These are phyloP conservation scores for Rhinichthys klamathensis DNA, from an alignment of 2,113 vertebrate species.

Conservation along the genomic window DNA sequence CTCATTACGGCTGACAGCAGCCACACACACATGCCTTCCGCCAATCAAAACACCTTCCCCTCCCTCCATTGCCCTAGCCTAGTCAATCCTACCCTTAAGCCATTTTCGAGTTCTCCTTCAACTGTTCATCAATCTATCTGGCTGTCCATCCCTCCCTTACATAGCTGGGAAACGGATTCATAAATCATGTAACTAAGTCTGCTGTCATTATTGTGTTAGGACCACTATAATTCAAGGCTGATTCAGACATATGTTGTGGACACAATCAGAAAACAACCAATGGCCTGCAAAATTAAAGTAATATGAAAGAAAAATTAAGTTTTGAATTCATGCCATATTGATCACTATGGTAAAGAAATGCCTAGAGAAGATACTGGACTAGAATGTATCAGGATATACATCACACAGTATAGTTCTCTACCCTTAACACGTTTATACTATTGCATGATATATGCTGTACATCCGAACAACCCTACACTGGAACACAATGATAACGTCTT, in stretches of 20 bases:
- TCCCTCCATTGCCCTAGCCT: background rate
- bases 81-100: background rate
- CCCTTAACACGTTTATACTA: no score
- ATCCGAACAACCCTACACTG: background rate
- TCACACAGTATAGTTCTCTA: background rate
- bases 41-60: slow-evolving; percentile 17
- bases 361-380: no score
- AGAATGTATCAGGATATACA: no score
- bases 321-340: background rate
- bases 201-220: slow-evolving; percentile 21
- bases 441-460: background rate
- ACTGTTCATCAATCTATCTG: slow-evolving; percentile 12
- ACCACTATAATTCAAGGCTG: background rate
- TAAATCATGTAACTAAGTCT: slow-evolving; percentile 27
- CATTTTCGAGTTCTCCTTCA: background rate
- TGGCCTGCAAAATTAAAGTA: background rate
- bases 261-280: background rate
- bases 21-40: background rate
- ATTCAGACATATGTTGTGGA: background rate
- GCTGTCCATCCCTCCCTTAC: background rate
- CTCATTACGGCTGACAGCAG: slow-evolving; percentile 16
- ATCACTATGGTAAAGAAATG: background rate
- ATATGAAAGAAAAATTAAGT: background rate
- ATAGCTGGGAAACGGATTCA: background rate
- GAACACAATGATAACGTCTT: background rate